Evolutionary conservation across 2,888 invertebrate genomes (phyloP), one percentile per base, ranked within the genome.

Genomic region (Phasia obesa): DNA sequence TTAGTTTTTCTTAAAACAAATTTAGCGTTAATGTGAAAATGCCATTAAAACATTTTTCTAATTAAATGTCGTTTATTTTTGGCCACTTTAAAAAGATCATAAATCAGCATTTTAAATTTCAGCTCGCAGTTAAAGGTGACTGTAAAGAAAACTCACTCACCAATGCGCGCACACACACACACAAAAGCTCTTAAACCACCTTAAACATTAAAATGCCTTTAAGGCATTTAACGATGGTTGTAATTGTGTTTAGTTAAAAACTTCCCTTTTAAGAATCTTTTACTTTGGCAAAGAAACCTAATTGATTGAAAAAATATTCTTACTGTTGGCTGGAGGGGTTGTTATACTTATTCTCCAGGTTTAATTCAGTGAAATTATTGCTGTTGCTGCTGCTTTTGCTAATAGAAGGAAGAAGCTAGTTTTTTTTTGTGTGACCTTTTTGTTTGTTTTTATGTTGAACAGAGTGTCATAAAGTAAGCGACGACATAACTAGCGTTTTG

Each of bases 51-150:
- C 87, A 87, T 87, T 87, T 77, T 77, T 89, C 87, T 90, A 90
- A 90, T 90, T 90, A 90, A 90, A 90, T 90, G 90, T 90, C 90
- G 90, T 88, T 90, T 89, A 89, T 88, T 90, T 79, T 89, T 88
- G 86, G 89, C 86, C 89, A 87, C 90, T 90, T 90, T 90, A 90
- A 90, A 90, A 90, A 88, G 85, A 85, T 86, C 88, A 90, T 90
- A 90, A 90, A 90, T 90, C 90, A 90, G 88, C 85, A 86, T 86
- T 76, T 86, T 62, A 85, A 84, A 85, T 31, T 77, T 35, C 11
- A 62, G 64, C 19, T 77, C 55, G 44, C 27, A 60, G 47, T 44
- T 60, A 35, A 27, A 47, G 35, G 53, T 27, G 69, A 62, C 42
- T 44, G 23, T 38, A 44, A 51, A 65, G 35, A 42, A n/a, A n/a